phyloP scores from a whole-genome alignment of 1,140 invertebrate genomes.

The Zaprionus inermis region DNA sequence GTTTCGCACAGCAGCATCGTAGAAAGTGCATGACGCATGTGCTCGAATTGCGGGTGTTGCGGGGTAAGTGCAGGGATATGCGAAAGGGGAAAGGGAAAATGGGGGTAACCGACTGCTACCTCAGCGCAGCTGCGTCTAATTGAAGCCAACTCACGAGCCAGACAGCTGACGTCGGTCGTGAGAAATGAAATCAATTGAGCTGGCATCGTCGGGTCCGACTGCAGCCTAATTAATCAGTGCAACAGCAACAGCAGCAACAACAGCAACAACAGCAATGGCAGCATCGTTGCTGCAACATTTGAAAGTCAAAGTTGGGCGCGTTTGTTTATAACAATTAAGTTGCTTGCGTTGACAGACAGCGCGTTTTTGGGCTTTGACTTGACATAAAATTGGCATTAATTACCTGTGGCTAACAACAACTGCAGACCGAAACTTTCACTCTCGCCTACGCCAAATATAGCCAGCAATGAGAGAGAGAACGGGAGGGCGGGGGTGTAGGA shows the following conservation, averaged over 20 bases:
- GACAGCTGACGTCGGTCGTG: slow-evolving; percentile 58
- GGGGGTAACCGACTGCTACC: slow-evolving; percentile 11
- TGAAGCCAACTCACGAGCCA: slow-evolving; percentile 40
- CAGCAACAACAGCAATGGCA: neutral
- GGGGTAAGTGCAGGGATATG: neutral
- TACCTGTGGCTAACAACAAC: slow-evolving; percentile 39
- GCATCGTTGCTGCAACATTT: slow-evolving; percentile 52
- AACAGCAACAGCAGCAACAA: slow-evolving; percentile 3
- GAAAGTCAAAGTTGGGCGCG: slow-evolving; percentile 66
- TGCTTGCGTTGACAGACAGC: slow-evolving; percentile 41
- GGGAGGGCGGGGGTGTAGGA: neutral
- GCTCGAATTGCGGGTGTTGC: slow-evolving; percentile 3
- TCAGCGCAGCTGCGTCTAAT: slow-evolving; percentile 34
- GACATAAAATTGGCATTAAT: slow-evolving; percentile 82
- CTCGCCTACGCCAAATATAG: slow-evolving; percentile 73
- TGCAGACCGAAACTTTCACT: slow-evolving; percentile 66
- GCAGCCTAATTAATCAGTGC: slow-evolving; percentile 69
- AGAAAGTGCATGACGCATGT: slow-evolving; percentile 62
- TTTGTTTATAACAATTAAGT: slow-evolving; percentile 57
- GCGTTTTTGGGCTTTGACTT: slow-evolving; percentile 52
- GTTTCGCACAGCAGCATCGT: slow-evolving; percentile 27
- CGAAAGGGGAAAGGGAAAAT: neutral
- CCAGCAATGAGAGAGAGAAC: slow-evolving; percentile 5
- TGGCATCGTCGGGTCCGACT: slow-evolving; percentile 25
- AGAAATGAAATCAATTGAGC: slow-evolving; percentile 77